A percentile compares a stretch with the other conserved stretches of the same genome.
phyloP scores from a whole-genome alignment of 2,888 invertebrate genomes.

The Ramazzottius varieornatus region DNA sequence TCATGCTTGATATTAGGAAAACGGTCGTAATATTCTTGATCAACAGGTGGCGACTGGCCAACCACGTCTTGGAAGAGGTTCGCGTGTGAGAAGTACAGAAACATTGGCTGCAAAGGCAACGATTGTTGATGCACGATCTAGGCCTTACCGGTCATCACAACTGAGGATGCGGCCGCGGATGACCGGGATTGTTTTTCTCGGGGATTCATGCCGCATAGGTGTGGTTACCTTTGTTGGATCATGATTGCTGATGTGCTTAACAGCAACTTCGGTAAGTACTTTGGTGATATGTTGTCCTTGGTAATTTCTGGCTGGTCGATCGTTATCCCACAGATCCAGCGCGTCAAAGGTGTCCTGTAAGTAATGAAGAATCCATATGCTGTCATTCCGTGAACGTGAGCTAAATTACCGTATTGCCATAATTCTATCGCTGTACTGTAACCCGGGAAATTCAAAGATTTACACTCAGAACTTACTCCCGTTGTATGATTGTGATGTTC shows the following conservation, averaged over 20 bases:
- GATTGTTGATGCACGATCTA: too few relatives aligned
- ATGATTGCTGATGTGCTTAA: background rate
- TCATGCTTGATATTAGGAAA: background rate
- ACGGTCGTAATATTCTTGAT: background rate
- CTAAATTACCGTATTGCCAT: too few relatives aligned
- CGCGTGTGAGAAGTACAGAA: background rate
- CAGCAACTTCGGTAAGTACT: background rate
- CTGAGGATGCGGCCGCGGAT: background rate
- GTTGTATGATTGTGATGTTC: background rate
- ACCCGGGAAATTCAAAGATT: too few relatives aligned
- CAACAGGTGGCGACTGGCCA: background rate
- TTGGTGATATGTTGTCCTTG: background rate
- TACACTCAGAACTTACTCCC: too few relatives aligned
- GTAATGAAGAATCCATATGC: too few relatives aligned
- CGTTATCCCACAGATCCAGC: background rate
- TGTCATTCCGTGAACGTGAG: too few relatives aligned
- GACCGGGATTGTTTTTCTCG: too few relatives aligned
- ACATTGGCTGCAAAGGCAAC: background rate
- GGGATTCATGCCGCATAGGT: background rate
- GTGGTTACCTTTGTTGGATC: background rate
- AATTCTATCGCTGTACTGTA: too few relatives aligned
- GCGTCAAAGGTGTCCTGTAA: too few relatives aligned
- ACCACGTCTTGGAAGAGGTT: background rate
- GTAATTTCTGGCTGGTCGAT: background rate
- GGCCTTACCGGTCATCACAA: too few relatives aligned